Evolutionary conservation across 2,888 invertebrate genomes (phyloP).

Genomic region (Drosophila yooni): DNA sequence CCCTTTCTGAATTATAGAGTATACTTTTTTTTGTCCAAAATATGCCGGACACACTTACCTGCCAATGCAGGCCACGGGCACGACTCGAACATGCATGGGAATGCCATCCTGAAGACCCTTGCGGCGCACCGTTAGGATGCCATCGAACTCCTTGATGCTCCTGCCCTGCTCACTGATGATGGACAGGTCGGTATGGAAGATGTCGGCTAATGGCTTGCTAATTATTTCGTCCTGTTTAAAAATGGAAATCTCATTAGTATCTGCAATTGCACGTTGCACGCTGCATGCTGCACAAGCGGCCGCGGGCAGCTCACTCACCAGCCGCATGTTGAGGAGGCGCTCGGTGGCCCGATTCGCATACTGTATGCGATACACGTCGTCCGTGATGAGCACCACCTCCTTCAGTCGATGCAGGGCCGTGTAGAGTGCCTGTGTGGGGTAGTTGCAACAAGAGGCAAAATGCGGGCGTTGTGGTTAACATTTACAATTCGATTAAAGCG

Average conservation of each 20-base stretch:
- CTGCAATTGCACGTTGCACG: slow-evolving; percentile 22
- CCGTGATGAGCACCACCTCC: slow-evolving; percentile 95
- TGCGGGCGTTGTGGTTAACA: slow-evolving; percentile 43
- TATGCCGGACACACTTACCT: slow-evolving; percentile 84
- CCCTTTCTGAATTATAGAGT: not conserved
- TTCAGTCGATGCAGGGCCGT: slow-evolving; percentile 94
- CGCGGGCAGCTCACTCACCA: slow-evolving; percentile 86
- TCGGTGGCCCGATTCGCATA: slow-evolving; percentile 95
- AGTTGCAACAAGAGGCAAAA: not conserved
- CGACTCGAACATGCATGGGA: slow-evolving; percentile 91
- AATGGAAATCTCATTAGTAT: slow-evolving; percentile 62
- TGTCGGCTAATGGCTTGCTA: slow-evolving; percentile 84
- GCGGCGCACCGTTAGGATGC: slow-evolving; percentile 89
- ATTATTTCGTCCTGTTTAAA: slow-evolving; percentile 84
- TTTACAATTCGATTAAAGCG: slow-evolving; percentile 54
- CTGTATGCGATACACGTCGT: slow-evolving; percentile 93
- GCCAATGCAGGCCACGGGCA: slow-evolving; percentile 90
- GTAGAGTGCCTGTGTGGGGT: slow-evolving; percentile 88
- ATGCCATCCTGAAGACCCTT: slow-evolving; percentile 91
- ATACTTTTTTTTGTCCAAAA: not conserved
- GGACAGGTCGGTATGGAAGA: slow-evolving; percentile 84
- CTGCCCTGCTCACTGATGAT: slow-evolving; percentile 88
- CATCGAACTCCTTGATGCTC: slow-evolving; percentile 91
- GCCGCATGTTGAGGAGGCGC: slow-evolving; percentile 90
- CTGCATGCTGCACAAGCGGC: not conserved